Evolutionary conservation across 1,140 invertebrate species (phyloP).

Genomic region (Leptonema lineaticorne): DNA sequence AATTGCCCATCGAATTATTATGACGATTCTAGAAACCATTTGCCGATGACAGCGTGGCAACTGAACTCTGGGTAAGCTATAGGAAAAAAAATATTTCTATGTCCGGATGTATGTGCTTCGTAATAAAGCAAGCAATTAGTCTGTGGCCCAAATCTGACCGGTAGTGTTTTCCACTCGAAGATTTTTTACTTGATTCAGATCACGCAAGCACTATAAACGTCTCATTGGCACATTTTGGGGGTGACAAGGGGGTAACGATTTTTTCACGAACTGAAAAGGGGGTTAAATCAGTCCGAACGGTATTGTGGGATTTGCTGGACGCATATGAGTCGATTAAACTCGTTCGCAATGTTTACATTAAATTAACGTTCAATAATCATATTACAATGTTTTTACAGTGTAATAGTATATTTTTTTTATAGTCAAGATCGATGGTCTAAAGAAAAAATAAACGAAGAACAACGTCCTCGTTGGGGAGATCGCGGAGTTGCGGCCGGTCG

Average conservation of each 20-base stretch:
- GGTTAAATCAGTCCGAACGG: not conserved
- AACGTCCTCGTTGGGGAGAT: slow-evolving; percentile 68
- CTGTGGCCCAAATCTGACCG: slow-evolving; percentile 11
- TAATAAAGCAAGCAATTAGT: slow-evolving; percentile 15
- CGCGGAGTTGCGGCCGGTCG: slow-evolving; percentile 62
- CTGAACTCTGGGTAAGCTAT: slow-evolving; percentile 9
- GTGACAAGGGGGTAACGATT: slow-evolving; percentile 25
- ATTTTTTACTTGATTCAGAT: slow-evolving; percentile 24
- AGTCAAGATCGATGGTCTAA: slow-evolving; percentile 40
- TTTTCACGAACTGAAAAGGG: not conserved
- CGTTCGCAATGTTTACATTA: not conserved
- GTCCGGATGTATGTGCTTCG: slow-evolving; percentile 5
- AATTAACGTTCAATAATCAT: not conserved
- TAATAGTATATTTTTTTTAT: too few relatives aligned
- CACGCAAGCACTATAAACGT: slow-evolving; percentile 19
- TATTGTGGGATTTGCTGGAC: not conserved
- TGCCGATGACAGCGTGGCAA: slow-evolving; percentile 33
- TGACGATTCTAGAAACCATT: slow-evolving; percentile 14
- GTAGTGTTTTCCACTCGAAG: slow-evolving; percentile 22
- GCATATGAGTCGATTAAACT: not conserved
- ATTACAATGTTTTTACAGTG: slow-evolving; percentile 1
- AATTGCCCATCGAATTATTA: not conserved
- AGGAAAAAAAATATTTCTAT: too few relatives aligned
- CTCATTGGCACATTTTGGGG: slow-evolving; percentile 26
- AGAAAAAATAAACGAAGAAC: slow-evolving; percentile 57